Percentiles rank a stretch among this genome's conserved stretches.
phyloP scores from a whole-genome alignment of 2,113 vertebrate species.

The Chlamydotis undulata region DNA sequence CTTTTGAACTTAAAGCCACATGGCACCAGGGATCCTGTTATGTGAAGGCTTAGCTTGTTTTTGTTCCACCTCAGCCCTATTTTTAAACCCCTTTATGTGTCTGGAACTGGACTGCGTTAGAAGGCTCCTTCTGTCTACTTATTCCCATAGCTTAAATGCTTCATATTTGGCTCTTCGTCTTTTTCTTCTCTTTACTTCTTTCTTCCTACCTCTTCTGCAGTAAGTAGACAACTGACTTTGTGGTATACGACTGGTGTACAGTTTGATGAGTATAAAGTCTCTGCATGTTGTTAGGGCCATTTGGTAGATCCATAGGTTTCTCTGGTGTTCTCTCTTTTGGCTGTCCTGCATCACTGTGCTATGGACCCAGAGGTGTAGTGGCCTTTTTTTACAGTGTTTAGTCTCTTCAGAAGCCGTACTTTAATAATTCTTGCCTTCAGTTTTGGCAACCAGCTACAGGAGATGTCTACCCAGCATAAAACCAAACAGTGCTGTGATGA shows the following conservation, averaged over 20 bases:
- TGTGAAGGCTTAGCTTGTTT: not conserved
- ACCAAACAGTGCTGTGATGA: not conserved
- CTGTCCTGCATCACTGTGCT: not conserved
- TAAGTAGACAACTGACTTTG: not conserved
- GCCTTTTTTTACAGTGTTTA: not conserved
- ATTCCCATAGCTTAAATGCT: not conserved
- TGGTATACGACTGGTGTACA: not conserved
- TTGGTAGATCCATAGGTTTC: not conserved
- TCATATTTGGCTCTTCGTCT: not conserved
- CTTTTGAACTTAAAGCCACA: slow-evolving; percentile 16
- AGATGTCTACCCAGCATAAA: not conserved
- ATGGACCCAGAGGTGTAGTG: not conserved
- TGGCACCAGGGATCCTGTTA: not conserved
- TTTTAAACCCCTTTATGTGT: not conserved
- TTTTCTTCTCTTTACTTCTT: not conserved
- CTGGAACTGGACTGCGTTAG: not conserved
- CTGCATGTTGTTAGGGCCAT: not conserved
- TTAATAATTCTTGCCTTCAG: not conserved
- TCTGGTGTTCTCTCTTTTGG: not conserved
- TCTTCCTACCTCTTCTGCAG: not conserved
- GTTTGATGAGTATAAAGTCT: not conserved
- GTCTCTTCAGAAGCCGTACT: not conserved
- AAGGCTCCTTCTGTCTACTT: not conserved
- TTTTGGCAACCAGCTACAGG: not conserved
- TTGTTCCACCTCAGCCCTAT: not conserved